Evolutionary conservation across 2,113 vertebrate genomes (phyloP), one percentile per base, ranked within the genome.

Genomic region (Chloroceryle aenea): DNA sequence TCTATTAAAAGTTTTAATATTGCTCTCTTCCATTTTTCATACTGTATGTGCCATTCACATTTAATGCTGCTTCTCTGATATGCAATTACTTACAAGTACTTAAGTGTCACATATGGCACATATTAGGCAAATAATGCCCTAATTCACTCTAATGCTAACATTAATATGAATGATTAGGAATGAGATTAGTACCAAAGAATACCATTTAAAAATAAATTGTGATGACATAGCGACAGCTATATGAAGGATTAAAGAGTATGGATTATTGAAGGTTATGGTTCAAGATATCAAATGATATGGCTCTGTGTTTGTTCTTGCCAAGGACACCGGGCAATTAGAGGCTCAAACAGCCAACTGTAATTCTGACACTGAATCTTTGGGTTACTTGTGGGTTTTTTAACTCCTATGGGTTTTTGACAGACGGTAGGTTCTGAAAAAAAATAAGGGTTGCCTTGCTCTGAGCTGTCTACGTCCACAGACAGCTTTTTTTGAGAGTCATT

Each of bases 81-180:
- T 2, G 75, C 78, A 96, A 92, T 96, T 96, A 96, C 93, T 95
- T 76, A 66, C 74, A 56, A 91, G 85, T 36, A 36, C 87, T 96
- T 96, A 95, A 96, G 91, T 66, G 74, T 67, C 91, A 71, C 94
- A 91, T 12, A 92, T 19, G 95, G 90, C 85, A 91, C 85, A 78
- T 84, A 77, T 67, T 73, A 95, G 79, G 87, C 84, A 89, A 94
- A 93, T 89, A 78, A 93, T 87, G 68, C 88, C 94, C 90, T 96
- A 97, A 97, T 96, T 97, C 94, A 93, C 95, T 45, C 80, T 96
- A 97, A 95, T 87, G 89, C 92, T 96, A 91, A 91, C 81, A 93
- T 95, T 96, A 97, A 95, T 92, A 94, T 93, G 90, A 95, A 96
- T 45, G 64, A 88, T 92, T 93, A 87, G 84, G 85, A 84, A 87